Base-by-base conservation (phyloP, 2,888 invertebrate genomes). In the Platynereis dumerilii region DNA sequence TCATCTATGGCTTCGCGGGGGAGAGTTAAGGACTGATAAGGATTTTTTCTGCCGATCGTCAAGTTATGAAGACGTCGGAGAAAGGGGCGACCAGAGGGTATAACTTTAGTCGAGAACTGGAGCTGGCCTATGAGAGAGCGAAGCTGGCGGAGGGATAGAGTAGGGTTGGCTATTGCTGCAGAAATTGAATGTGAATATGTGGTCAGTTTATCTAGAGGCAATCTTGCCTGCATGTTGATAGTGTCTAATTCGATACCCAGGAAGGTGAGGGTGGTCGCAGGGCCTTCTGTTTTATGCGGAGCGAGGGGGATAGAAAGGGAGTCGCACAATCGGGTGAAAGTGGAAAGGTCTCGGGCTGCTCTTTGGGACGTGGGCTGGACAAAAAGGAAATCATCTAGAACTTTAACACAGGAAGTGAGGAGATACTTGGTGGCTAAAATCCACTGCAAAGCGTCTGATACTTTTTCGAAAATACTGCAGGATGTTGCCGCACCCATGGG, bases 321-420 rank as follows among this genome's bases (percentile, higher is more conserved):
- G 7, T 48, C 7, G 22, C 48, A 48, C 17, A 48, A 22, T 20
- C 17, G 7, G n/a, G 17, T 5, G 22, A 48, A 48, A n/a, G 48
- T 20, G 22, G 7, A 10, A 3, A 48, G n/a, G 17, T 48, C n/a
- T 12, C 20, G 20, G 3, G 5, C 20, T 5, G 7, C 5, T n/a
- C 22, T 3, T 3, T 22, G 7, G 7, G 7, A 5, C 3, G 7
- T 48, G n/a, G 48, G 48, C 22, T n/a, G 20, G 7, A 48, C 17
- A n/a, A 48, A 48, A 5, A 48, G 7, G 48, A 48, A 48, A n/a
- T 48, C 48, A 48, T 48, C 48, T 20, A 48, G 48, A 48, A 48
- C 48, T n/a, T 48, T 48, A n/a, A 48, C 22, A 12, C 10, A 48
- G 17, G n/a, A 22, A 10, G n/a, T 48, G n/a, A 48, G 7, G 7